Evolutionary conservation across 2,888 invertebrate species (phyloP), one percentile per base, ranked within the genome.

Genomic region (Rotaria sp.): DNA sequence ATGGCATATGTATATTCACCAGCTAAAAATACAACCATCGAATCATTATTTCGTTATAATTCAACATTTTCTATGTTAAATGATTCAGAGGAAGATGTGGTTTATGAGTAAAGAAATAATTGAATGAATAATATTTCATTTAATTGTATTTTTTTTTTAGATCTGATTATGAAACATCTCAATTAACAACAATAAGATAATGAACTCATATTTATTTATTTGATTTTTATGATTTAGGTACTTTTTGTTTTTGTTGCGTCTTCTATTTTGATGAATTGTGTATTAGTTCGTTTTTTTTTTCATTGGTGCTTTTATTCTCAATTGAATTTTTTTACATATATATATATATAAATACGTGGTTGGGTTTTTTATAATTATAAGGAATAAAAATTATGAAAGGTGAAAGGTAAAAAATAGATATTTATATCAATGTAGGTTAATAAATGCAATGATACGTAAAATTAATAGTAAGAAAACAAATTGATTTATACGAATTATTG

Each of bases 51-150:
- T 89, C 97, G 96, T 92, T 97, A 97, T 92, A 97, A 97, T 92
- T 97, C 97, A 84, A 95, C 96, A 24, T 95, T 97, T 92, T 97
- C 97, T 41, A 97, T 98, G 97, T 94, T 97, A 89, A 97, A 97
- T 92, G 97, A 98, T 90, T 97, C 96, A 0, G 97, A 97, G 90
- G 91, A 91, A 91, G 96, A 96, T 88, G 96, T 97, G 18, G 95
- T 96, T 89, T 97, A 96, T 91, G 96, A 96, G 92, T 92, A 89
- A 41, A 41, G 41, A 41, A 41, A 41, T 5, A 5, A 41, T 41
- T 41, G 3, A n/a, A n/a, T n/a, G n/a, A n/a, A n/a, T n/a, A n/a
- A n/a, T n/a, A n/a, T n/a, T n/a, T n/a, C n/a, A n/a, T n/a, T n/a
- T n/a, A n/a, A n/a, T n/a, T 45, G 3, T 18, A 35, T 35, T 15